These are phyloP conservation scores for Varecia variegata DNA, from an alignment of 2,797 vertebrate genomes.

Conservation along the genomic window DNA sequence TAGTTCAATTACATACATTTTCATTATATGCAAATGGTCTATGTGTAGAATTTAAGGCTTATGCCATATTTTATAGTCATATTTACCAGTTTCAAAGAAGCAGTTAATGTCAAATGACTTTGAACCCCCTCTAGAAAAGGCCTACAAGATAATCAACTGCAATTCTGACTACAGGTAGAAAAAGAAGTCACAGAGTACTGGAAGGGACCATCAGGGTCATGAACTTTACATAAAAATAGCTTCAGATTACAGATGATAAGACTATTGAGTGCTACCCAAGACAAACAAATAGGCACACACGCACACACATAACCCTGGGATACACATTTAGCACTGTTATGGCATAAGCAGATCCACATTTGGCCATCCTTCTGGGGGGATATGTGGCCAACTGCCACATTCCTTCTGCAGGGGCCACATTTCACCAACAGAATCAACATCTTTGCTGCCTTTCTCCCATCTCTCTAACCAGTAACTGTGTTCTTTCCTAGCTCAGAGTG, in stretches of 20 bases:
- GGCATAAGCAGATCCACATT: not conserved
- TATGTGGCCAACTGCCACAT: not conserved
- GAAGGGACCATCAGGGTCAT: not conserved
- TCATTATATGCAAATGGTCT: not conserved
- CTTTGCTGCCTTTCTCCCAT: not conserved
- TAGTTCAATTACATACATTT: not conserved
- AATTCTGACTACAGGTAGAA: not conserved
- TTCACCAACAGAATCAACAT: not conserved
- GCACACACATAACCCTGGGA: not conserved
- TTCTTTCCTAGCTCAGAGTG: not conserved
- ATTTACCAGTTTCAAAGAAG: conserved; percentile 13
- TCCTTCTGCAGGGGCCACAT: not conserved
- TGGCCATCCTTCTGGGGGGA: not conserved
- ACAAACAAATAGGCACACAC: not conserved
- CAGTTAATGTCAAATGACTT: not conserved
- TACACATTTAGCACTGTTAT: not conserved
- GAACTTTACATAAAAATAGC: not conserved
- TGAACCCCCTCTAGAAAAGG: not conserved
- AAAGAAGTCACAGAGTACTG: not conserved
- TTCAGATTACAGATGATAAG: conserved; percentile 6
- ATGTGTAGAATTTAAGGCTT: not conserved
- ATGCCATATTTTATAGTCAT: not conserved
- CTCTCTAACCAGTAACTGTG: not conserved
- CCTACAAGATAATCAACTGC: not conserved
- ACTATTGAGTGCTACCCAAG: not conserved